phyloP scores from a whole-genome alignment of 2,888 invertebrate genomes.

The Cataglyphis altisquamis region DNA sequence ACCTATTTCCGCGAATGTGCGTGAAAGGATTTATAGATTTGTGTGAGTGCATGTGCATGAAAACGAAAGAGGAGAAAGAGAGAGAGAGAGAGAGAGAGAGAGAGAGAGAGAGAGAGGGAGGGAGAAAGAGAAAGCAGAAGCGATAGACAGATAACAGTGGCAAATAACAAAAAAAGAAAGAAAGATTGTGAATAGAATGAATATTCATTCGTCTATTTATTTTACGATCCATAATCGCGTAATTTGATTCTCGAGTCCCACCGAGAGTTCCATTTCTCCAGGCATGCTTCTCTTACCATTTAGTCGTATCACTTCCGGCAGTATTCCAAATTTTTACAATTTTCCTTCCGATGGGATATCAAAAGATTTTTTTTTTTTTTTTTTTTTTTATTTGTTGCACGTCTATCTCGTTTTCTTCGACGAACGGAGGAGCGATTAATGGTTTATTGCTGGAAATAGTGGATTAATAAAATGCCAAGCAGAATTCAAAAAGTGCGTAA shows the following conservation, averaged over 20 bases:
- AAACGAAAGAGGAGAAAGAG: not conserved
- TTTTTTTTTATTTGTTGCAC: slow-evolving; percentile 15
- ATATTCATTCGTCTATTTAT: slow-evolving; percentile 77
- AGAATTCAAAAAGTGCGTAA: not conserved
- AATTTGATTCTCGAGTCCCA: slow-evolving; percentile 71
- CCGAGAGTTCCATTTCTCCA: slow-evolving; percentile 51
- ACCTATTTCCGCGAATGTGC: not conserved
- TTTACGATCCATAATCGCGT: slow-evolving; percentile 75
- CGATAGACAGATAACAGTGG: not conserved
- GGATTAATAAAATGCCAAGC: not conserved
- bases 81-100: not conserved
- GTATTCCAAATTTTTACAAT: slow-evolving; percentile 44
- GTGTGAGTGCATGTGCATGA: not conserved
- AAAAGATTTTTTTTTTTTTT: slow-evolving; percentile 9
- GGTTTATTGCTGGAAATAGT: slow-evolving; percentile 4
- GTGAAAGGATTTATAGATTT: not conserved
- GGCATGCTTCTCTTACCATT: slow-evolving; percentile 52
- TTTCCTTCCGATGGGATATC: slow-evolving; percentile 12
- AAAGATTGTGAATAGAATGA: slow-evolving; percentile 47
- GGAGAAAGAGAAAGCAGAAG: not conserved
- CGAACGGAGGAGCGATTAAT: not conserved
- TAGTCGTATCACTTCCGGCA: slow-evolving; percentile 26
- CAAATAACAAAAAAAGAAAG: slow-evolving; percentile 2
- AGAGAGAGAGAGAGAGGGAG: not conserved
- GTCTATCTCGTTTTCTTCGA: not conserved